Evolutionary conservation across 1,140 invertebrate species (phyloP), one percentile per base, ranked within the genome.

Genomic region (Hypsibius dujardini): DNA sequence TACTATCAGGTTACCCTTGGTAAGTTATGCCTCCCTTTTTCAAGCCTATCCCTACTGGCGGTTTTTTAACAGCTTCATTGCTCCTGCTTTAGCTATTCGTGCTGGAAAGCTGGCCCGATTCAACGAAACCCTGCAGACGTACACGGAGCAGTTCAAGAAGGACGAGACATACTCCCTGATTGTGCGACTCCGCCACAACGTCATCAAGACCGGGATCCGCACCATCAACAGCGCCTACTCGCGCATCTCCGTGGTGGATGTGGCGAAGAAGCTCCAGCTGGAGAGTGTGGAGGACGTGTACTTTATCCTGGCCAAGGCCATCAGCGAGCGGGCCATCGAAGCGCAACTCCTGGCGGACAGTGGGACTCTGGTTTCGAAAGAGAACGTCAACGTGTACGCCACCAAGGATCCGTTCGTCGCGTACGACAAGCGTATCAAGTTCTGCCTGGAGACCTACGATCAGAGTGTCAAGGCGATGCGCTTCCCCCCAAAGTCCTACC

Each of bases 221-320:
- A 92, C 92, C 72, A 98, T 99, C 79, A 94, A 92, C 14, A 78
- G 95, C 1, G 95, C 94, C 0, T 99, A 99, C 80, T 97, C 94
- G 0, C 84, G 91, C 70, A 99, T 99, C 74, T 94, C 92, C 7
- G 87, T 96, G 0, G 84, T 86, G 72, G 93, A 98, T 80, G 94
- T 98, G 76, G 93, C 94, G 3, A 84, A 86, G 73, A 98, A 98
- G 77, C 80, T 99, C 45, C 87, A 90, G 12, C 81, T 98, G 28
- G 93, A 95, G 77, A 94, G 90, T 7, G 87, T 91, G 1, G 92
- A 95, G 77, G 95, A 99, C 85, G 95, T 95, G 0, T 95, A 99
- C 79, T 98, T 95, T 78, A 96, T 99, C 78, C 94, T 98, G 0
- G 93, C 95, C 0, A 99, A 99, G 82, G 95, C 95, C n/a, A 98